These are phyloP conservation scores for Pogonus chalceus DNA, from an alignment of 1,140 invertebrate genomes.

Conservation along the genomic window DNA sequence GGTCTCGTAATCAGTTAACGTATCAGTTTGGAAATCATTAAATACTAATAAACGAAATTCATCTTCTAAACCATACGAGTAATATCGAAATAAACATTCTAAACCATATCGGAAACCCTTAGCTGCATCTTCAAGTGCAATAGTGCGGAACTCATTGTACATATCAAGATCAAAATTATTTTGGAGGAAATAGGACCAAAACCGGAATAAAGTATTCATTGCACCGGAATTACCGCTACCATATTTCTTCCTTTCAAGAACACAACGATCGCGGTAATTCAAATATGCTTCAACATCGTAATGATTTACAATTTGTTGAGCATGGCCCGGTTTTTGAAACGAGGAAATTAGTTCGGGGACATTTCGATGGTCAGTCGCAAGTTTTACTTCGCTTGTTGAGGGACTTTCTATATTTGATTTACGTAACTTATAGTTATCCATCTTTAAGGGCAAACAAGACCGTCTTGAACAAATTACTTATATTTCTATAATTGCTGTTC, in stretches of 20 bases:
- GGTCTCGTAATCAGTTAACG: conserved; percentile 80
- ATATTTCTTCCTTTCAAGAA: conserved; percentile 74
- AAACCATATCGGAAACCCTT: conserved; percentile 83
- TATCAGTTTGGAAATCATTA: conserved; percentile 92
- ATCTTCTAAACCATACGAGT: conserved; percentile 93
- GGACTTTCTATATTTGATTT: too few relatives aligned
- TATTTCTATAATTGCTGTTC: too few relatives aligned
- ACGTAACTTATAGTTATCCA: too few relatives aligned
- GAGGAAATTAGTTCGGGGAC: too few relatives aligned
- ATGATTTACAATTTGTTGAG: too few relatives aligned
- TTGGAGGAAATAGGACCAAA: conserved; percentile 98
- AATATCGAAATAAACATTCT: conserved; percentile 97
- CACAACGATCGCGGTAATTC: too few relatives aligned
- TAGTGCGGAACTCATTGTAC: conserved; percentile 89
- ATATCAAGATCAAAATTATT: conserved; percentile 98
- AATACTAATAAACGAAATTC: conserved; percentile 89
- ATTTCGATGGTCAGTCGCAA: too few relatives aligned
- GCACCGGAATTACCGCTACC: conserved; percentile 89
- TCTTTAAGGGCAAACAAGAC: too few relatives aligned
- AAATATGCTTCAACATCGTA: too few relatives aligned
- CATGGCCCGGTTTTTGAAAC: too few relatives aligned
- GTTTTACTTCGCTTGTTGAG: too few relatives aligned
- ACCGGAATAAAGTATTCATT: conserved; percentile 95
- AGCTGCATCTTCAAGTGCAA: conserved; percentile 87
- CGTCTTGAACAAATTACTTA: too few relatives aligned